Evolutionary conservation across 2,113 vertebrate genomes (phyloP), one percentile per base, ranked within the genome.

Genomic region (Sclerurus mexicanus): DNA sequence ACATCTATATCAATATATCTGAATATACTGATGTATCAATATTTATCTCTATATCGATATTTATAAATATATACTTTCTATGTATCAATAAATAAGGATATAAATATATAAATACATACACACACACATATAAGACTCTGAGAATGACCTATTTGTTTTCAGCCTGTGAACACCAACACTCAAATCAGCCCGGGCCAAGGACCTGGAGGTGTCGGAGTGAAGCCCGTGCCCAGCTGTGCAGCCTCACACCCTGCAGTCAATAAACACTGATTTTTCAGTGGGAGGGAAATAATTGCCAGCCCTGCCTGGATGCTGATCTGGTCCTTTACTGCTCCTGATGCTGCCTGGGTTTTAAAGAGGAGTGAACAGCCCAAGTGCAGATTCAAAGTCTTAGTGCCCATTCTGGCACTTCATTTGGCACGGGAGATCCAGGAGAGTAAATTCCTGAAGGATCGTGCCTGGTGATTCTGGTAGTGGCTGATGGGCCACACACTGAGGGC

Each of bases 221-320:
- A 6, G 50, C 40, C n/a, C 16, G 8, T 0, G 12, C 67, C 68
- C 60, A 55, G 24, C 40, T 1, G 19, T 0, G 5, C 58, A 8
- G 84, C 33, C 1, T 6, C 2, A 1, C 9, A 3, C 2, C 14
- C 53, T 7, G 39, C 40, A 10, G 69, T 27, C 23, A 64, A 6
- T 2, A 6, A 47, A 4, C 30, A 9, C 22, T 4, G 21, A 28
- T 2, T 56, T 56, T 58, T 47, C 22, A 28, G 2, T 1, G 27
- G 46, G 17, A 87, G 23, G 4, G 68, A 58, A 69, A 11, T 21
- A 31, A 80, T 47, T 35, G 17, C 79, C 4, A 31, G 74, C 21
- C 14, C 28, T 62, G 72, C 21, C 40, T 66, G 2, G 1, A 27
- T 11, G 49, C 49, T 49, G 7, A 39, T n/a, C 40, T 59, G 64